Conservation (phyloP, 2,113 vertebrate species). For the Carassius carassius region DNA sequence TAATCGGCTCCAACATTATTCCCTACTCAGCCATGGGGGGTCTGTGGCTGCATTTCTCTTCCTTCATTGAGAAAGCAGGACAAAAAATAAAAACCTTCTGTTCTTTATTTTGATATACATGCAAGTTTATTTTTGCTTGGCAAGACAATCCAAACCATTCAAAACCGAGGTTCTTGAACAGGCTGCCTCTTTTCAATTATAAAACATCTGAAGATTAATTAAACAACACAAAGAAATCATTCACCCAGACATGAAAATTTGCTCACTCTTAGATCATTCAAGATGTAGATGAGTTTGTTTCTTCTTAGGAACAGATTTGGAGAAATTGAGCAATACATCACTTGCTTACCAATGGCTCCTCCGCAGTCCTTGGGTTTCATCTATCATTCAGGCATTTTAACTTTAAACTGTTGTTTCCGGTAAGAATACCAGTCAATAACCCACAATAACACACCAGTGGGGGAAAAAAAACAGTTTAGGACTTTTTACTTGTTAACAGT, state of each 20-base stretch:
- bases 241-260: no score
- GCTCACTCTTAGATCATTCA: no score
- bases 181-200: background rate
- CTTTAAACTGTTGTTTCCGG: background rate
- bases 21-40: constrained; percentile 42
- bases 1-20: constrained; percentile 41
- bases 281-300: no score
- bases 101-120: background rate
- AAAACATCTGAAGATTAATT: background rate
- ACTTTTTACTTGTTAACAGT: no score
- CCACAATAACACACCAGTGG: background rate
- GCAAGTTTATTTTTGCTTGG: background rate
- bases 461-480: no score
- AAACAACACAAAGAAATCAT: background rate
- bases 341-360: background rate
- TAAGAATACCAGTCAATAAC: background rate
- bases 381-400: background rate
- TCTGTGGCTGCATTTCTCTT: background rate
- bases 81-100: background rate
- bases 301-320: no score
- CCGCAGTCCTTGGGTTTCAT: no score
- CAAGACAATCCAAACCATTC: background rate
- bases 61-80: background rate
- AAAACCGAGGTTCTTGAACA: no score
- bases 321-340: background rate